Conservation (phyloP, 1,140 invertebrate species). For the Diuraphis noxia region DNA sequence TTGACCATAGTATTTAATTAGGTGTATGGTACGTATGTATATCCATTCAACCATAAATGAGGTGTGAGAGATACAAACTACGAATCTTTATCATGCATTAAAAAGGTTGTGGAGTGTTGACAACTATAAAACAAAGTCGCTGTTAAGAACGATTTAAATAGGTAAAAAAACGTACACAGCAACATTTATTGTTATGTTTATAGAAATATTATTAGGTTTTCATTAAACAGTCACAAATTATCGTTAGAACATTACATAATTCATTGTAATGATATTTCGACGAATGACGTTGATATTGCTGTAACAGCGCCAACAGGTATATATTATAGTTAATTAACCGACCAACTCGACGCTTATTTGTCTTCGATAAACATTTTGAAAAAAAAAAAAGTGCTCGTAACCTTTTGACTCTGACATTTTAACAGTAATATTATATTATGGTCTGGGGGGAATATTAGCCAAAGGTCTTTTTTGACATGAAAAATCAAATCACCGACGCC, state of each 20-base stretch:
- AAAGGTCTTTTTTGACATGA: constrained; percentile 1
- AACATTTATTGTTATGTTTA: not conserved
- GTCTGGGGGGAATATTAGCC: not conserved
- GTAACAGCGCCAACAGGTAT: not conserved
- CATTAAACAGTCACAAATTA: not conserved
- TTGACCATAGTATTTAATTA: too few species aligned
- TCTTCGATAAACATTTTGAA: not conserved
- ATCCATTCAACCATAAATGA: not conserved
- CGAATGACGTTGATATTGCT: not conserved
- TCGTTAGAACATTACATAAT: not conserved
- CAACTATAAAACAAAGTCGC: not conserved
- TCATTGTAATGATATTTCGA: not conserved
- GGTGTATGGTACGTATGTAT: too few species aligned
- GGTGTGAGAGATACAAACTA: not conserved
- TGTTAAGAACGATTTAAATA: not conserved
- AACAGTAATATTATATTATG: not conserved
- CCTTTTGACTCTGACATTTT: constrained; percentile 43
- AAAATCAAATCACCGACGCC: constrained; percentile 1
- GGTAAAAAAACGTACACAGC: too few species aligned
- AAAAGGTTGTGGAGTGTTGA: not conserved
- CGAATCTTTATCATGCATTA: not conserved
- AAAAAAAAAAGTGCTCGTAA: not conserved
- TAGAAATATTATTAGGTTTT: not conserved
- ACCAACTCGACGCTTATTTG: not conserved
- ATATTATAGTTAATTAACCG: constrained; percentile 14